Percentiles rank a stretch among this genome's conserved stretches.
Evolutionary conservation across 2,888 invertebrate genomes (phyloP).

Genomic region (Gymnoscelis rufifasciata): DNA sequence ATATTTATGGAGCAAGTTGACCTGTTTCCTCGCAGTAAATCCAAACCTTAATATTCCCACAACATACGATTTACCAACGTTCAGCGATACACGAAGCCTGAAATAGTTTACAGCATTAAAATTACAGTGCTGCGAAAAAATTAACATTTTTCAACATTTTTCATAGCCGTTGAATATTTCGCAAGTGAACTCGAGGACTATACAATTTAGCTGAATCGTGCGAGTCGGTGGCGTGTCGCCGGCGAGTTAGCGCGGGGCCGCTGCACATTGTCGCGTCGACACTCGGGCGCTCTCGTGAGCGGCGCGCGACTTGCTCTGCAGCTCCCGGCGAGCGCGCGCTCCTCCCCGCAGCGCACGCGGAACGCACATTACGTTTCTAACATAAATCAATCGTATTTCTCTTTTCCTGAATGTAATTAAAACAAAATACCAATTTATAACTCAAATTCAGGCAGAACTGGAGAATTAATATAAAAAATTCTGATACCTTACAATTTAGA

Average conservation of each 20-base stretch:
- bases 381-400: too few relatives aligned
- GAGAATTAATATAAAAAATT: not conserved
- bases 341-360: not conserved
- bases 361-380: too few relatives aligned
- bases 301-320: too few relatives aligned
- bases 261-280: too few relatives aligned
- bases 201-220: constrained; percentile 37
- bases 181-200: constrained; percentile 23
- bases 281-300: too few relatives aligned
- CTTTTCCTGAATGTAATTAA: too few relatives aligned
- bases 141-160: constrained; percentile 39
- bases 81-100: constrained; percentile 32
- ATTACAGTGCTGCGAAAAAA: constrained; percentile 39
- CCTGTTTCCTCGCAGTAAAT: constrained; percentile 9
- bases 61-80: constrained; percentile 37
- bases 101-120: constrained; percentile 36
- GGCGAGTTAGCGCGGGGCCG: constrained; percentile 24
- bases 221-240: constrained; percentile 35
- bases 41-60: constrained; percentile 22
- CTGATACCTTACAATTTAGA: constrained; percentile 8
- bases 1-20: not conserved
- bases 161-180: constrained; percentile 31
- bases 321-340: constrained; percentile 3
- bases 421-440: too few relatives aligned
- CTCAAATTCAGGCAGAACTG: constrained; percentile 1